Conservation (phyloP, 2,797 vertebrate species). For the Lateolabrax maculatus region DNA sequence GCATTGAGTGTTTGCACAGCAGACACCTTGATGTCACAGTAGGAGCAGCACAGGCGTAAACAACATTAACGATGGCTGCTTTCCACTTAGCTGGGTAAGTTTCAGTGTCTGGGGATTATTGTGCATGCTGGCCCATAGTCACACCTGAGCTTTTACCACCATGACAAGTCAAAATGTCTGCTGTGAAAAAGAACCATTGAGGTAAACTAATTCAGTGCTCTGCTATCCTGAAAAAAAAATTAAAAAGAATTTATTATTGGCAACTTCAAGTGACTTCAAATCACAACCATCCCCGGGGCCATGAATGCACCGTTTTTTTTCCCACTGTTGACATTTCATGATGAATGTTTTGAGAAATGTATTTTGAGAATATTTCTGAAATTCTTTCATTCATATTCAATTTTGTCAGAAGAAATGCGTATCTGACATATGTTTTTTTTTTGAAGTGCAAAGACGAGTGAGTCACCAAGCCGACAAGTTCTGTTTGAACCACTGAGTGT, state of each 20-base stretch:
- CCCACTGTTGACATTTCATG: not conserved
- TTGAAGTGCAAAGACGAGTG: not conserved
- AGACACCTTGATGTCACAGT: not conserved
- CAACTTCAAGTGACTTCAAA: constrained; percentile 15
- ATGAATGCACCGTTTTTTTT: not conserved
- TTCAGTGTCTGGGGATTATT: not conserved
- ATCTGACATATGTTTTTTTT: no score
- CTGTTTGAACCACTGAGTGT: constrained; percentile 63
- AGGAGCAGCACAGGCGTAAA: constrained; percentile 2
- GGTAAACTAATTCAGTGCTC: not conserved
- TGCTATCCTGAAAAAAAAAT: not conserved
- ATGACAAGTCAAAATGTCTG: not conserved
- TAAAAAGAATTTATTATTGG: not conserved
- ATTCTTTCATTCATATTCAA: not conserved
- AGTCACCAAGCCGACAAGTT: constrained; percentile 26
- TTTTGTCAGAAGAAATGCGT: constrained; percentile 8
- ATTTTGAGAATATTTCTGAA: not conserved
- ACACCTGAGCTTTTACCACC: not conserved
- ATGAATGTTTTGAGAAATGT: not conserved
- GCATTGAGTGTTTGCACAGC: no score
- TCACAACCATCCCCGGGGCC: not conserved
- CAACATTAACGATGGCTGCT: not conserved
- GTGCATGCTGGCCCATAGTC: not conserved
- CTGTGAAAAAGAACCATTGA: not conserved
- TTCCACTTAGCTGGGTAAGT: not conserved